Base-by-base conservation (phyloP, 2,888 invertebrate species). In the Drosophila vallismaia region DNA sequence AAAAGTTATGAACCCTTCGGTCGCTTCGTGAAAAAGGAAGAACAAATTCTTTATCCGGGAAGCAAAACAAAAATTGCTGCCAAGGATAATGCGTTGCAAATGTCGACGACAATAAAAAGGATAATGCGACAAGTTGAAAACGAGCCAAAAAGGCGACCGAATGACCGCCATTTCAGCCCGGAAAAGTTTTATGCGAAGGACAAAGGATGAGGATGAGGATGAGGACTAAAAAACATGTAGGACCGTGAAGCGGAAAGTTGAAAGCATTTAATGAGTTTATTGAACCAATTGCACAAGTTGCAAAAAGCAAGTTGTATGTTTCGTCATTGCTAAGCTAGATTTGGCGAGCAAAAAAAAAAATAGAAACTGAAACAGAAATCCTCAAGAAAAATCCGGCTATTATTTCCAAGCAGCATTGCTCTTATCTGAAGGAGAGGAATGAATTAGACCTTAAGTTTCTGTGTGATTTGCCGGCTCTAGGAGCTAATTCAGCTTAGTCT, bases 51-150 rank as follows among this genome's bases (percentile, higher is more conserved):
- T 29, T 29, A n/a, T 7, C n/a, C 3, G 6, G 14, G 12, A 46
- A 19, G 2, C 28, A 59, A 63, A 57, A 59, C 59, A 42, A 50
- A 49, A 66, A 64, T 56, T 46, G 52, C 67, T 52, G 52, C 45
- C 55, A 56, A 36, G 82, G 71, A 78, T 76, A 85, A 78, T 81
- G 83, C 57, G 70, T 62, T 62, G 88, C 77, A 67, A 66, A 72
- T 72, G 86, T 71, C 83, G 70, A 51, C 74, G 76, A 76, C 83
- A 82, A 82, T 82, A 79, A 85, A 82, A 85, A 38, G 86, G 83
- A 87, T 88, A 88, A 82, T 79, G 79, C 88, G 88, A 79, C 88
- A 82, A 86, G 69, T 86, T 88, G 83, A 71, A 71, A 88, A 70
- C 76, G 79, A 74, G 81, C 59, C 74, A 71, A 66, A 19, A 71